Percentiles rank a stretch among this genome's conserved stretches.
phyloP scores from a whole-genome alignment of 2,113 vertebrate species.

The Rhodinocichla rosea region DNA sequence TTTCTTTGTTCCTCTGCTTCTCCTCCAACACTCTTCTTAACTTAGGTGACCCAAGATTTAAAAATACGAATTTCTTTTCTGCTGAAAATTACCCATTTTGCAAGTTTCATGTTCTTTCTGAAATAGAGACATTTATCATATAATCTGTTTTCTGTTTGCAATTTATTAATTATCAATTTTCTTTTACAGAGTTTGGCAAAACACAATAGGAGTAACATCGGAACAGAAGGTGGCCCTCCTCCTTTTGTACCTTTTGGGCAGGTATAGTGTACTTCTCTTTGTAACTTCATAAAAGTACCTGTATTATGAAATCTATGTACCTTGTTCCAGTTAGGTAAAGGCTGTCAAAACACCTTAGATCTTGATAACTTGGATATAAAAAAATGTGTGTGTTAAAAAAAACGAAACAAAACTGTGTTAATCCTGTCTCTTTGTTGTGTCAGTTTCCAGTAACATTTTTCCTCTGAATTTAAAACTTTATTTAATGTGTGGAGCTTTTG shows the following conservation, averaged over 20 bases:
- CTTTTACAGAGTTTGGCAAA: slow-evolving; percentile 89
- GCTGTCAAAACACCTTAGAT: neutral
- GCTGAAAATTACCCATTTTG: neutral
- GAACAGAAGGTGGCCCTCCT: slow-evolving; percentile 96
- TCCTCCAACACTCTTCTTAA: neutral
- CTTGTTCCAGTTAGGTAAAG: neutral
- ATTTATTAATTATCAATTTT: neutral
- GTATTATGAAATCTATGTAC: neutral
- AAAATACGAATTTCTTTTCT: neutral
- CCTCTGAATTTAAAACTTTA: neutral
- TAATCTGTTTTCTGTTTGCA: neutral
- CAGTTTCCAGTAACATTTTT: neutral
- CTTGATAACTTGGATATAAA: neutral
- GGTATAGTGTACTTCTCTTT: slow-evolving; percentile 71
- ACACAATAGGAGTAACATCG: slow-evolving; percentile 93
- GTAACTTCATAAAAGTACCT: neutral
- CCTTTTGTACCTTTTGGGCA: slow-evolving; percentile 97
- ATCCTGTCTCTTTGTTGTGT: neutral
- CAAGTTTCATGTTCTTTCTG: neutral
- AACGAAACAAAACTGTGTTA: fast-evolving
- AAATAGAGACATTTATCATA: neutral
- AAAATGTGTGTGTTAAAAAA: neutral
- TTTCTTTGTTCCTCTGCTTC: neutral
- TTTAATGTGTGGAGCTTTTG: neutral
- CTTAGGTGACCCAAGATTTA: neutral